Base-by-base conservation (phyloP, 1,140 invertebrate genomes). In the Pectinophora gossypiella region DNA sequence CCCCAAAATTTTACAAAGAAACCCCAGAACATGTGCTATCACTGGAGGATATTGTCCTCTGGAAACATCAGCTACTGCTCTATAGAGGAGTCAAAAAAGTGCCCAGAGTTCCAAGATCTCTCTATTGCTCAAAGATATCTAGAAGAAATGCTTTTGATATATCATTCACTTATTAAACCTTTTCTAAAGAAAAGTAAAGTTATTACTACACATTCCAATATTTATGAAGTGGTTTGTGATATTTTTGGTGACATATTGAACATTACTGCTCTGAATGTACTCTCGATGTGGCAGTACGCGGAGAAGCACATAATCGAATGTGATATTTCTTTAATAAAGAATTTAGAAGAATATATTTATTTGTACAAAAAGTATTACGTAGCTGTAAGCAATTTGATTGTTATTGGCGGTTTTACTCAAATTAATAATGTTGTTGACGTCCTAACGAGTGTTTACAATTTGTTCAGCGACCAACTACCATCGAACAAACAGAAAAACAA, bases 291-390 rank as follows among this genome's bases (percentile, higher is more conserved):
- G 83, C 90, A 91, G 64, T 93, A 90, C 72, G 91, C 90, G 52
- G 91, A 93, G 51, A 89, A 88, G 53, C 88, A 91, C 54, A 90
- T 90, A 67, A 88, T 90, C 27, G 89, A 92, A 77, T 90, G 90
- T 68, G 90, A 93, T 78, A 89, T 94, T 55, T 85, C 90, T 6
- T 88, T 95, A 53, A 89, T 95, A 55, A 90, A 90, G 68, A 91
- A 93, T 80, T 90, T 92, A 75, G 92, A 93, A 48, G 93, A 95
- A 76, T 93, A 91, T 81, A 90, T 94, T 56, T 89, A 89, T 56
- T 87, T 94, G 22, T 95, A 94, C 70, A 91, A 91, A 68, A 90
- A 90, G 62, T 97, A 95, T 87, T 90, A 94, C 38, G 89, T 90
- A 70, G 87, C 90, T 54, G 89, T 95, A 72, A 94, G 94, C 76